These are phyloP conservation scores for Acanthurus lineatus DNA, from an alignment of 2,797 vertebrate genomes.

Conservation along the genomic window DNA sequence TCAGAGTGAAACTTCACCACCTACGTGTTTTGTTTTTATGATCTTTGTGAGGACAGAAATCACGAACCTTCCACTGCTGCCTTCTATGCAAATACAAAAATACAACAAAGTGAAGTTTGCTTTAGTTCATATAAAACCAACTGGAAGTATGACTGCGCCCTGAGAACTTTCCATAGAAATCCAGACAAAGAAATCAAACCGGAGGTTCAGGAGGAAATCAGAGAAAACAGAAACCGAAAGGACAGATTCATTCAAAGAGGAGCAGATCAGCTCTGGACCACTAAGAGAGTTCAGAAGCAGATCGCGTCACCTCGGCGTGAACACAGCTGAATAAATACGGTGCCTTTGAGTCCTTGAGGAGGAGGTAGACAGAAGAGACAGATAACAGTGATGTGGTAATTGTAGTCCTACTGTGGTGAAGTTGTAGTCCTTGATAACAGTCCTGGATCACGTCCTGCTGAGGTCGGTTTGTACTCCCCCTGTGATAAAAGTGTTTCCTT, in stretches of 20 bases:
- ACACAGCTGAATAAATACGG: constrained; percentile 37
- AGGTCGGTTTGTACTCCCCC: constrained; percentile 56
- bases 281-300: constrained; percentile 63
- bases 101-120: constrained; percentile 36
- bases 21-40: too few relatives aligned
- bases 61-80: constrained; percentile 11
- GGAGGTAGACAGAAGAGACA: constrained; percentile 81
- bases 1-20: not conserved
- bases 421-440: constrained; percentile 69
- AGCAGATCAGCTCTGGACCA: constrained; percentile 42
- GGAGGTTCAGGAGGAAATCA: not conserved
- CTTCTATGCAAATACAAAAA: constrained; percentile 43
- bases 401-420: constrained; percentile 66
- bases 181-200: constrained; percentile 35
- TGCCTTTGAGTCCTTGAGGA: constrained; percentile 65
- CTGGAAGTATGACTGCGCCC: constrained; percentile 58
- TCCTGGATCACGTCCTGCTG: constrained; percentile 66
- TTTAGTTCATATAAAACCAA: constrained; percentile 35
- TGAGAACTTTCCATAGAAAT: constrained; percentile 61
- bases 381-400: constrained; percentile 80
- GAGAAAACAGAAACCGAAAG: constrained; percentile 12
- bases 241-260: constrained; percentile 24
- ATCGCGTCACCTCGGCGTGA: constrained; percentile 28
- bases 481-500: constrained; percentile 22
- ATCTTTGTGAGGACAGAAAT: not conserved